Conservation (phyloP, 2,113 vertebrate genomes). For the Larimichthys polyactis region DNA sequence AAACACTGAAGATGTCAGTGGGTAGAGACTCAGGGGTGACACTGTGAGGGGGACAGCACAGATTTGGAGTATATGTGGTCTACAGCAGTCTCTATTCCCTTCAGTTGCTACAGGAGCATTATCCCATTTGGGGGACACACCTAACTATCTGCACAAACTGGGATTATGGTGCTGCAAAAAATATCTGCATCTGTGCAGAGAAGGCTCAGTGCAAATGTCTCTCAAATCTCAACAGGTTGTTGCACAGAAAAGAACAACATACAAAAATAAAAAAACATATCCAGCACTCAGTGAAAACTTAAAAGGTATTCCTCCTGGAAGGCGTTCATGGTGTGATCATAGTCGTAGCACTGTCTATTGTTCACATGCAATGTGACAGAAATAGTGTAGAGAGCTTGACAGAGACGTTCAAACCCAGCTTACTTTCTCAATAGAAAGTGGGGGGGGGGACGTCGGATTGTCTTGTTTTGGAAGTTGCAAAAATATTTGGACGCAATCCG, state of each 20-base stretch:
- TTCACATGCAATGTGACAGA: not conserved
- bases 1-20: slow-evolving; percentile 37
- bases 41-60: not conserved
- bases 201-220: too few species aligned
- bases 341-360: not conserved
- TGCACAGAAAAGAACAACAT: not conserved
- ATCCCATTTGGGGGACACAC: not conserved
- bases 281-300: not conserved
- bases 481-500: not conserved
- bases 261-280: not conserved
- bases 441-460: not conserved
- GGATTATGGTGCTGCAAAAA: not conserved
- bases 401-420: not conserved
- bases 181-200: not conserved
- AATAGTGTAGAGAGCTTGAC: not conserved
- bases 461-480: not conserved
- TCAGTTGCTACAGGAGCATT: not conserved
- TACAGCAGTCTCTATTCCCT: not conserved
- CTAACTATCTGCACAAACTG: not conserved
- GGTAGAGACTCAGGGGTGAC: slow-evolving; percentile 25
- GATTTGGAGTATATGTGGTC: slow-evolving; percentile 8
- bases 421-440: not conserved
- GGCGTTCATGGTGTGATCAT: not conserved
- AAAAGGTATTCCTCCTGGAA: not conserved
- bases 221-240: too few species aligned